phyloP scores from a whole-genome alignment of 2,888 invertebrate species.

The Cataglyphis livida region DNA sequence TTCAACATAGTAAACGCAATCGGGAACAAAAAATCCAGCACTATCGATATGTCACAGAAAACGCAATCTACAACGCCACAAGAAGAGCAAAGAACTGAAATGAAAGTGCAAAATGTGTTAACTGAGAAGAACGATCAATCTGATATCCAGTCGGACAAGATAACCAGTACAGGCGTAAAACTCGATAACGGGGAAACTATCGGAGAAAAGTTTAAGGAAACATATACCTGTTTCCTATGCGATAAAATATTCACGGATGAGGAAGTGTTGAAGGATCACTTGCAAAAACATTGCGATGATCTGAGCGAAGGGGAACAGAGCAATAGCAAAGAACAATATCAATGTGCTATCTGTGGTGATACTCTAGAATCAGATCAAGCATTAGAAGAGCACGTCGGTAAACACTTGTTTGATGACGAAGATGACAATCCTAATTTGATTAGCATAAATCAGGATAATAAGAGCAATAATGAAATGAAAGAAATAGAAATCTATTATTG shows the following conservation, averaged over 20 bases:
- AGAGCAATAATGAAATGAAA: slow-evolving; percentile 54
- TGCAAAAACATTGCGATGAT: slow-evolving; percentile 83
- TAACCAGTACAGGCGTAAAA: background rate
- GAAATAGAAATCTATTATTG: slow-evolving; percentile 72
- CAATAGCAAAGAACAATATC: slow-evolving; percentile 77
- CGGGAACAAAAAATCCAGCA: slow-evolving; percentile 44
- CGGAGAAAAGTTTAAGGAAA: slow-evolving; percentile 56
- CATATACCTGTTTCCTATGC: slow-evolving; percentile 82
- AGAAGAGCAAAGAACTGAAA: background rate
- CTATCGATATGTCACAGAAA: background rate
- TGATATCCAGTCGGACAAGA: slow-evolving; percentile 46
- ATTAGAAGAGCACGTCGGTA: slow-evolving; percentile 80
- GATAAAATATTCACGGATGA: slow-evolving; percentile 82
- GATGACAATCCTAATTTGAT: slow-evolving; percentile 83
- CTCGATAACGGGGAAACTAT: background rate
- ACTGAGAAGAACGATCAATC: background rate
- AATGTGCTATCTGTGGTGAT: slow-evolving; percentile 83
- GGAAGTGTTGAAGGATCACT: slow-evolving; percentile 82
- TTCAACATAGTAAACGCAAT: slow-evolving; percentile 68
- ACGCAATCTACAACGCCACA: slow-evolving; percentile 18
- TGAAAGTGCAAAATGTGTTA: background rate
- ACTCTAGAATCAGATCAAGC: slow-evolving; percentile 80
- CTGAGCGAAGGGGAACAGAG: slow-evolving; percentile 78
- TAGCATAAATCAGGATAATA: slow-evolving; percentile 69
- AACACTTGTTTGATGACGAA: slow-evolving; percentile 82